Evolutionary conservation across 2,888 invertebrate genomes (phyloP).

Genomic region (Leptopilina myrica): DNA sequence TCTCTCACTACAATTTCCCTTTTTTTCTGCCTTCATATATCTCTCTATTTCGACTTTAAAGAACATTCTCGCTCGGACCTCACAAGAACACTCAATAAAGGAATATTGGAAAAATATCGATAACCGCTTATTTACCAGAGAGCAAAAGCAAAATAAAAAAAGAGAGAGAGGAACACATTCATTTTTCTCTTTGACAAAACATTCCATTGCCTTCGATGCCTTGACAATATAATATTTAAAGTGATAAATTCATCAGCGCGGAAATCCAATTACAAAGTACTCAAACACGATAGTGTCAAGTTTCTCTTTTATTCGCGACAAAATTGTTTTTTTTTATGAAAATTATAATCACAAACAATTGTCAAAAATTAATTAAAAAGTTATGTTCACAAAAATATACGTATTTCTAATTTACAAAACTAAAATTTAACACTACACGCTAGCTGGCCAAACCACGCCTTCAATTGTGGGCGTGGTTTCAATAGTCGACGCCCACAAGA

Average conservation of each 20-base stretch:
- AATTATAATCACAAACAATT: no score
- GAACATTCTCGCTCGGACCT: neutral
- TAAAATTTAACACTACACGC: no score
- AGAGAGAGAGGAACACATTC: neutral
- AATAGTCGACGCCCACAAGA: no score
- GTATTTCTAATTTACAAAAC: no score
- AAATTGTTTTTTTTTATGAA: neutral
- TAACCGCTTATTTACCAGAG: conserved; percentile 22
- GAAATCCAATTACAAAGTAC: conserved; percentile 15
- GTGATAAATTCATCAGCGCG: conserved; percentile 20
- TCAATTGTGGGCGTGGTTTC: no score
- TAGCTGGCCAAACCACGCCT: no score
- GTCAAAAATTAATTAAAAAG: no score
- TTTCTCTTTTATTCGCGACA: neutral
- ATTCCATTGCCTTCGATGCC: conserved; percentile 5
- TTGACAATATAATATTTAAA: conserved; percentile 13
- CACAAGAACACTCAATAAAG: neutral
- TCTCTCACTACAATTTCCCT: conserved; percentile 18
- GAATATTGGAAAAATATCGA: conserved; percentile 19
- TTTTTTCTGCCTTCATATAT: conserved; percentile 20
- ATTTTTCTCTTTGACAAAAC: conserved; percentile 10
- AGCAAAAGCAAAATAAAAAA: no score
- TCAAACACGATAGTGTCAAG: neutral
- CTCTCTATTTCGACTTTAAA: conserved; percentile 8
- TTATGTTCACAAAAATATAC: no score